Evolutionary conservation across 2,797 vertebrate genomes (phyloP), one percentile per base, ranked within the genome.

Genomic region (Sarcophilus harrisii): DNA sequence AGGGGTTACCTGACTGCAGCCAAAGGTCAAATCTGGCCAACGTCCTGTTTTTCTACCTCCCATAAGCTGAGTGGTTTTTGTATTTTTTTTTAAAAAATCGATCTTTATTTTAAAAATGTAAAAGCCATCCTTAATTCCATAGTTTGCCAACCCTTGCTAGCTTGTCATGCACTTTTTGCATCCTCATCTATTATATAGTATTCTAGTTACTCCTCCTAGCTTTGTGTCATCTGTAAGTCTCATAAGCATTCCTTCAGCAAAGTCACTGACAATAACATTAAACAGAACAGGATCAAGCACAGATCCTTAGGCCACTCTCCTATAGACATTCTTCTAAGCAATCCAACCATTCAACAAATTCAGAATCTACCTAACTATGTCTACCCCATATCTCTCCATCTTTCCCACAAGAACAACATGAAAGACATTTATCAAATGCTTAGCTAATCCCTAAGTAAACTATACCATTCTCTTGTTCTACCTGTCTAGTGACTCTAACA

Each of bases 381-480:
- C n/a, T 87, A 87, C 9, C 38, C 73, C 2, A 11, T 4, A 87
- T 49, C 73, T 87, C 73, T 45, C 21, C 73, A 87, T 87, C 21
- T 81, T 73, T 81, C 38, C 66, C 16, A 81, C 18, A 73, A 38
- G n/a, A 73, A 73, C 38, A 81, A 81, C n/a, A 81, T 38, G 5
- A 66, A 66, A 73, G 66, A 45, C 81, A 81, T 45, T 81, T 87
- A 87, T 87, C 73, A 87, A 87, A 87, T 87, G 73, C 38, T 87
- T 87, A 87, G 73, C 73, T 87, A 49, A 87, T 87, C 73, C 38
- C 21, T 49, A 11, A 9, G 38, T 87, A 87, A 49, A 87, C 18
- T 45, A 30, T 9, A 45, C n/a, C 8, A 38, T 45, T 81, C 38
- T 45, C 38, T 81, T 45, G 73, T 81, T 81, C 38, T 81, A 81